Percentiles rank a stretch among this genome's conserved stretches.
These are phyloP conservation scores for Lepetodrilus schrolli DNA, from an alignment of 2,888 invertebrate genomes.

Conservation along the genomic window DNA sequence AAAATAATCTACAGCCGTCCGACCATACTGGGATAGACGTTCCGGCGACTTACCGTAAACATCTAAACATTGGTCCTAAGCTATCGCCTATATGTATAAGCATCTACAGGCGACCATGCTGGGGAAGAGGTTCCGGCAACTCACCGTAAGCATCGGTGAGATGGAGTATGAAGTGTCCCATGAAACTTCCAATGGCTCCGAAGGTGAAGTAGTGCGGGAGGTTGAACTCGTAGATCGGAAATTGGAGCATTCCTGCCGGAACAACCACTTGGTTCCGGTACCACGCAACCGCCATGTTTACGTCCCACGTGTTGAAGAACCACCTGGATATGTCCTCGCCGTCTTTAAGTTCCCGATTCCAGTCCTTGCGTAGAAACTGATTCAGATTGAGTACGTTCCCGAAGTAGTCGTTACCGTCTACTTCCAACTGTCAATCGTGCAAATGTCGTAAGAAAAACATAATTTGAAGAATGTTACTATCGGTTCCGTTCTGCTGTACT, in stretches of 20 bases:
- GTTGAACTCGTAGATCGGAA: constrained; percentile 64
- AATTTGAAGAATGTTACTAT: neutral
- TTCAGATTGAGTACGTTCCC: constrained; percentile 77
- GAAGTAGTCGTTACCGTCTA: constrained; percentile 78
- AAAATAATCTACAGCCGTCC: too few relatives aligned
- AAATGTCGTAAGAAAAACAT: neutral
- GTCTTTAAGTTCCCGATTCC: constrained; percentile 54
- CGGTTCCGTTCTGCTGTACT: neutral
- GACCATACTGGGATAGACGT: too few relatives aligned
- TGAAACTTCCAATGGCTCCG: constrained; percentile 64
- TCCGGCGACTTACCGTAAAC: too few relatives aligned
- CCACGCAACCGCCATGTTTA: constrained; percentile 49
- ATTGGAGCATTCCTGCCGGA: constrained; percentile 69
- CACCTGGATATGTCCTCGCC: constrained; percentile 56
- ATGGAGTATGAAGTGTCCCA: constrained; percentile 62
- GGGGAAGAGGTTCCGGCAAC: neutral
- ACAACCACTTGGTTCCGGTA: constrained; percentile 69
- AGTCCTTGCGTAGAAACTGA: constrained; percentile 73
- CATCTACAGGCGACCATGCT: neutral
- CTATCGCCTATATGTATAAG: too few relatives aligned
- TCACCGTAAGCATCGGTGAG: constrained; percentile 17
- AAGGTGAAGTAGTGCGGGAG: constrained; percentile 66
- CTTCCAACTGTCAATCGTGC: constrained; percentile 75
- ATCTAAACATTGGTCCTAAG: too few relatives aligned
- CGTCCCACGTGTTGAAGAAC: constrained; percentile 56